Evolutionary conservation across 2,888 invertebrate genomes (phyloP), one percentile per base, ranked within the genome.

Genomic region (Drosophila robusta): DNA sequence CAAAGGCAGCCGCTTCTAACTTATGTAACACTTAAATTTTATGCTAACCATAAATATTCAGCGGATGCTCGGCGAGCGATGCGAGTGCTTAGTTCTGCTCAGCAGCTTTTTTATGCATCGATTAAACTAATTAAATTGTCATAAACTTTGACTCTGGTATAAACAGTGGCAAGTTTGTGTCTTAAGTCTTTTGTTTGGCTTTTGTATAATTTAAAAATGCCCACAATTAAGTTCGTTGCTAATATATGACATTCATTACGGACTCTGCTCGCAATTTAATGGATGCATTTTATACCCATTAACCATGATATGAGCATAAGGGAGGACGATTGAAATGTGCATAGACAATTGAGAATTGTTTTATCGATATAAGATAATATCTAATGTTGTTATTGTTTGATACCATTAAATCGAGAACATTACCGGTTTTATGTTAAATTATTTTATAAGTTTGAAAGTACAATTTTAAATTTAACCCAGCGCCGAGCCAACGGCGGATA

Each of bases 1-100:
- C 18, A 11, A 18, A 18, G 4, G 49, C 45, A 16, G 39, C 39
- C 32, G 38, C 42, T 47, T 61, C 51, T 71, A 82, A 84, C 72
- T 89, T 89, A 89, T 86, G 87, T 73, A 82, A 87, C 80, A 87
- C 76, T 87, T 80, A 87, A 89, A 64, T 85, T 87, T 87, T 85
- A 87, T 80, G 85, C 64, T 65, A 64, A 63, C 72, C 78, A 87
- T 87, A 87, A 87, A 89, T 80, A 78, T 75, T 65, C 49, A 45
- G 42, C 54, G 22, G 44, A 52, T 12, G 26, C 42, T 46, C 47
- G 16, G 38, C 12, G 29, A 65, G 38, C 36, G 36, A 38, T 11
- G 7, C n/a, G 11, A 45, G 34, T 16, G 16, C 5, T 12, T n/a
- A 11, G 6, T n/a, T 50, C 38, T 45, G 9, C 14, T 45, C 61